Evolutionary conservation across 92 coral and sea anemone species (phyloP).

Genomic region (Montipora capitata): DNA sequence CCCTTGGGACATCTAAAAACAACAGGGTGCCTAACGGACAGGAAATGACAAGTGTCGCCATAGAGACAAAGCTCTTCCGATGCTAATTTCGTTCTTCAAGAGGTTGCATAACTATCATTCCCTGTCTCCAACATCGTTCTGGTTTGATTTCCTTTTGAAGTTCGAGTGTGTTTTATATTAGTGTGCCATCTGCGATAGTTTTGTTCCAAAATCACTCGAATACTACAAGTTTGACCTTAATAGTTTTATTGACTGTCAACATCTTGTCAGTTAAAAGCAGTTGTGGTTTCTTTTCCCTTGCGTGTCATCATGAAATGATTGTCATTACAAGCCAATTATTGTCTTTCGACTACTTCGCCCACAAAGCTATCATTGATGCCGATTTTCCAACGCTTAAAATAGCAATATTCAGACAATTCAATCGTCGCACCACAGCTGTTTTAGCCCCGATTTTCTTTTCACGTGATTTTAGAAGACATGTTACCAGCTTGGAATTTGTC

Average conservation of each 20-base stretch:
- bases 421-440: background rate
- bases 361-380: slow-evolving; percentile 14
- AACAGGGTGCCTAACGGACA: slow-evolving; percentile 65
- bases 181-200: background rate
- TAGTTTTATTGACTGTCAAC: slow-evolving; percentile 51
- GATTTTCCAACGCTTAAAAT: slow-evolving; percentile 4
- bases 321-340: slow-evolving; percentile 38
- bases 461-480: slow-evolving; percentile 14
- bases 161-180: background rate
- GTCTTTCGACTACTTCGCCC: background rate
- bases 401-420: background rate
- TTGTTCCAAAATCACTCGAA: slow-evolving; percentile 14
- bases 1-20: slow-evolving; percentile 66
- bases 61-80: slow-evolving; percentile 84
- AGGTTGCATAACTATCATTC: slow-evolving; percentile 36
- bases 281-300: slow-evolving; percentile 24
- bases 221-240: slow-evolving; percentile 14
- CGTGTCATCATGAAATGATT: slow-evolving; percentile 39
- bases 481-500: slow-evolving; percentile 15
- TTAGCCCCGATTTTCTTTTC: slow-evolving; percentile 23
- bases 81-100: slow-evolving; percentile 76
- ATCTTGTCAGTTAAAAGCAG: slow-evolving; percentile 31
- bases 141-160: background rate
- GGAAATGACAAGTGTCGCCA: slow-evolving; percentile 82
- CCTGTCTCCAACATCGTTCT: slow-evolving; percentile 21